These are phyloP conservation scores for Menidia beryllina DNA, from an alignment of 2,113 vertebrate species.

Conservation along the genomic window DNA sequence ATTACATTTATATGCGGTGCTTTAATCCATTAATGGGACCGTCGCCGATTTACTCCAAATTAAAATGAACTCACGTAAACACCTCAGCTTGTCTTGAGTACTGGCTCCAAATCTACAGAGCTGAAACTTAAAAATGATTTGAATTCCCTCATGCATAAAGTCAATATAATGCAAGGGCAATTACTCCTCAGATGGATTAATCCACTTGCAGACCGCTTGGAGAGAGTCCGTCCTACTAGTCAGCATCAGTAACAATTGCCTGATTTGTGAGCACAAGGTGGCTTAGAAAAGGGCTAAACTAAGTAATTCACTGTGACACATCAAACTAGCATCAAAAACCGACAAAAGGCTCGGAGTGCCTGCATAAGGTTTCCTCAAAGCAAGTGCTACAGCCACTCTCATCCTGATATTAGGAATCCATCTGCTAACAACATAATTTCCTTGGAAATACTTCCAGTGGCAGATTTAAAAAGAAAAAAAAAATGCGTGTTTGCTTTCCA, in stretches of 20 bases:
- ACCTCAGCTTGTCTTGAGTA: slow-evolving; percentile 56
- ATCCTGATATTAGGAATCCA: slow-evolving; percentile 51
- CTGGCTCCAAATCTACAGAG: slow-evolving; percentile 56
- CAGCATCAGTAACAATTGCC: slow-evolving; percentile 58
- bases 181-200: slow-evolving; percentile 70
- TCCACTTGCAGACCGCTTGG: slow-evolving; percentile 52
- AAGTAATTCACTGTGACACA: slow-evolving; percentile 35
- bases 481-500: slow-evolving; percentile 37
- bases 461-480: slow-evolving; percentile 38
- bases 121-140: slow-evolving; percentile 72
- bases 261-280: slow-evolving; percentile 30
- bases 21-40: slow-evolving; percentile 74
- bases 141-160: slow-evolving; percentile 67
- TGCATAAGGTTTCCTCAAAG: slow-evolving; percentile 47
- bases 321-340: slow-evolving; percentile 32
- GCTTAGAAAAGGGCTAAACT: slow-evolving; percentile 22
- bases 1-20: slow-evolving; percentile 65
- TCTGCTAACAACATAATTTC: slow-evolving; percentile 57
- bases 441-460: slow-evolving; percentile 38
- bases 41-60: slow-evolving; percentile 69
- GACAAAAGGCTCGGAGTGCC: slow-evolving; percentile 35
- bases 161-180: slow-evolving; percentile 68
- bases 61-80: slow-evolving; percentile 71
- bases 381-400: slow-evolving; percentile 40
- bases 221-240: slow-evolving; percentile 48